A percentile compares a stretch with the other conserved stretches of the same genome.
Conservation (phyloP, 1,140 invertebrate genomes). For the Lethocerus indicus region DNA sequence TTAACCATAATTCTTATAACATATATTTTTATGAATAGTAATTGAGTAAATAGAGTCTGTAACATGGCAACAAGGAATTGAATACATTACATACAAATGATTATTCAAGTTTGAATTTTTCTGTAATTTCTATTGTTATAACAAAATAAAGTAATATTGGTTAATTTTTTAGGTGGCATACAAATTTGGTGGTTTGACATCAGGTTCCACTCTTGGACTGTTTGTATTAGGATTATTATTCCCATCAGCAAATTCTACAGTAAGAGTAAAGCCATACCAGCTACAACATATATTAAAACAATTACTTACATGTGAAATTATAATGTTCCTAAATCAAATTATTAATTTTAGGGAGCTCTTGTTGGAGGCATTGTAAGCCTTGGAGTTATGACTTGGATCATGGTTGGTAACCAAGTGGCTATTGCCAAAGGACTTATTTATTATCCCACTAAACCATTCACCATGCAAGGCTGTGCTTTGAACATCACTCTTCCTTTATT, state of each 20-base stretch:
- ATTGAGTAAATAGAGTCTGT: no score
- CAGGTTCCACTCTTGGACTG: slow-evolving; percentile 16
- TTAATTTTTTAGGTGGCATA: slow-evolving; percentile 33
- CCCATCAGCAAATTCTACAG: slow-evolving; percentile 29
- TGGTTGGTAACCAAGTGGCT: slow-evolving; percentile 58
- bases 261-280: no score
- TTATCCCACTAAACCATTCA: slow-evolving; percentile 21
- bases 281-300: no score
- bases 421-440: slow-evolving; percentile 41
- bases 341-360: slow-evolving; percentile 46
- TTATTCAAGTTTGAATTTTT: background rate
- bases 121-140: background rate
- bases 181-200: slow-evolving; percentile 40
- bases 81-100: no score
- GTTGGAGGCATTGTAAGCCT: slow-evolving; percentile 49
- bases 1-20: background rate
- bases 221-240: slow-evolving; percentile 14
- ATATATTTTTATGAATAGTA: background rate
- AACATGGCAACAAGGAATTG: no score
- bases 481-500: background rate
- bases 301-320: background rate
- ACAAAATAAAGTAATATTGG: background rate
- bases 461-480: slow-evolving; percentile 11
- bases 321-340: background rate
- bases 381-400: slow-evolving; percentile 62